phyloP scores from a whole-genome alignment of 2,113 vertebrate species.

The Seriola aureovittata region DNA sequence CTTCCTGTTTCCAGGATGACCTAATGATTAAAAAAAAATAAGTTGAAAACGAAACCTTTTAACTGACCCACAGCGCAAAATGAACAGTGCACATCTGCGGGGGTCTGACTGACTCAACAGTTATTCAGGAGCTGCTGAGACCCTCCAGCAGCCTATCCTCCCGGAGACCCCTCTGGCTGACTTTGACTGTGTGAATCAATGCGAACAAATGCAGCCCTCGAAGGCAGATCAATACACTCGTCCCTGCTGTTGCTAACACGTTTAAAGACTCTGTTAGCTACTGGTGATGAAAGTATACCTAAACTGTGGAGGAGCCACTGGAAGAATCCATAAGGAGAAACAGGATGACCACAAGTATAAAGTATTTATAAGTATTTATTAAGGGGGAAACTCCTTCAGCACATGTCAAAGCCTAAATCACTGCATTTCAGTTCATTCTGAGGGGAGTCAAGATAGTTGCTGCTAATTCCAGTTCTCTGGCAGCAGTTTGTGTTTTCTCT shows the following conservation, averaged over 20 bases:
- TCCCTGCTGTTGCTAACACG: conserved; percentile 11
- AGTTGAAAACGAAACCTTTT: neutral
- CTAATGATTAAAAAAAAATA: neutral
- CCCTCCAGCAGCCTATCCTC: conserved; percentile 1
- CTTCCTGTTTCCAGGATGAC: neutral
- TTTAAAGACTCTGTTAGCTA: conserved; percentile 37
- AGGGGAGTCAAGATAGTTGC: neutral
- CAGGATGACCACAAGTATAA: neutral
- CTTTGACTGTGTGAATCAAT: conserved; percentile 49
- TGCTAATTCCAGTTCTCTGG: neutral
- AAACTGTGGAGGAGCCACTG: neutral
- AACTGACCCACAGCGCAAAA: neutral
- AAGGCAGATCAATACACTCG: conserved; percentile 24
- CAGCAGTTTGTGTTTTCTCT: neutral
- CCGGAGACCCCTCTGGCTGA: conserved; percentile 33
- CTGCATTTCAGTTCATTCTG: neutral
- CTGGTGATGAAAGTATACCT: neutral
- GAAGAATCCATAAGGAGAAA: neutral
- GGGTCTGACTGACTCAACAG: conserved; percentile 1
- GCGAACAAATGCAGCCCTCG: conserved; percentile 31
- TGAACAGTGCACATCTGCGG: neutral
- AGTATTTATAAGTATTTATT: neutral
- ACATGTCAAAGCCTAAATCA: neutral
- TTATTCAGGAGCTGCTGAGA: neutral
- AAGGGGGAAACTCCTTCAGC: neutral